Conservation (phyloP, 2,888 invertebrate species). For the Tanytarsus gracilentus region DNA sequence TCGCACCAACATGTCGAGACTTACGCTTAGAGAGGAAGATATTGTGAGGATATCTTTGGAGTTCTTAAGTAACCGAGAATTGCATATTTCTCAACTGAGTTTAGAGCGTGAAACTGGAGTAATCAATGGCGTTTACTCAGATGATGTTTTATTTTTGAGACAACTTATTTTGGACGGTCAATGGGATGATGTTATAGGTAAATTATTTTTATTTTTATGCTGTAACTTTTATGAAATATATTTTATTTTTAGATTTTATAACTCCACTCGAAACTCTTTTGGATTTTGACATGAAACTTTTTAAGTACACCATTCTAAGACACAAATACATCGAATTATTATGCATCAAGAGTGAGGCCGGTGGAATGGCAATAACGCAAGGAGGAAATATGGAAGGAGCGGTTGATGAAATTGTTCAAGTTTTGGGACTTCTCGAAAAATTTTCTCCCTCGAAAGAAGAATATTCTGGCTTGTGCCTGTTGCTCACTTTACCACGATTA, state of each 20-base stretch:
- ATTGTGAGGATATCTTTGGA: constrained; percentile 76
- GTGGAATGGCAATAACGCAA: constrained; percentile 67
- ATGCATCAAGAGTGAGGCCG: constrained; percentile 90
- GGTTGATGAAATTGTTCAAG: constrained; percentile 89
- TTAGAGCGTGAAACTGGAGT: constrained; percentile 92
- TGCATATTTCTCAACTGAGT: constrained; percentile 85
- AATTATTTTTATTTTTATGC: no score
- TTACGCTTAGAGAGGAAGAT: constrained; percentile 80
- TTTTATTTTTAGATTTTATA: constrained; percentile 86
- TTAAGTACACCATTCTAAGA: constrained; percentile 77
- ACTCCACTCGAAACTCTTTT: constrained; percentile 79
- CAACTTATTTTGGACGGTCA: constrained; percentile 94
- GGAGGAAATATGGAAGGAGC: constrained; percentile 77
- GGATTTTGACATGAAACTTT: constrained; percentile 74
- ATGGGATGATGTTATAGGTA: constrained; percentile 97
- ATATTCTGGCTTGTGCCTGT: constrained; percentile 82
- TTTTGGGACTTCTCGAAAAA: constrained; percentile 79
- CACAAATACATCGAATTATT: constrained; percentile 90
- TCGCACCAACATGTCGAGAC: constrained; percentile 46
- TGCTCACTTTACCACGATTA: constrained; percentile 83
- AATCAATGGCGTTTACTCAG: constrained; percentile 86
- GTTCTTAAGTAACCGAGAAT: constrained; percentile 78
- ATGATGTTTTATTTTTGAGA: constrained; percentile 86
- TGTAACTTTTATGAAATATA: no score
- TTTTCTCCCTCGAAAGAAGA: constrained; percentile 87